phyloP scores from a whole-genome alignment of 2,888 invertebrate species.

The Balanococcus diminutus region DNA sequence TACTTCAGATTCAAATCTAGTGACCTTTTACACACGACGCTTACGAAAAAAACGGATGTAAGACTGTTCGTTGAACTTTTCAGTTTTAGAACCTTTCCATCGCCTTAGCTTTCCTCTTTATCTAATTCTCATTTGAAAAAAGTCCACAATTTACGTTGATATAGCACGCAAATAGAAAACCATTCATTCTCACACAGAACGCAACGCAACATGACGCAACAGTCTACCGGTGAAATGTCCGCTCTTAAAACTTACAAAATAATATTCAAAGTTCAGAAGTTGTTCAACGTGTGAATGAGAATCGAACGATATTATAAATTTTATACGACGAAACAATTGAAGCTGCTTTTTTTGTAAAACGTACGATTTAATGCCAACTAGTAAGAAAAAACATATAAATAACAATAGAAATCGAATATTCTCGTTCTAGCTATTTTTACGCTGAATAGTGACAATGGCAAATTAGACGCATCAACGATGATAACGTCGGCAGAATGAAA shows the following conservation, averaged over 20 bases:
- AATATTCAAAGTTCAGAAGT: background rate
- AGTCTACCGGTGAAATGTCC: background rate
- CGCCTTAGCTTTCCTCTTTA: no score
- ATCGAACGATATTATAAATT: background rate
- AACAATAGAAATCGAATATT: background rate
- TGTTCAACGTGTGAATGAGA: background rate
- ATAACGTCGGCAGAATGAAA: background rate
- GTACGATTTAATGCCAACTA: background rate
- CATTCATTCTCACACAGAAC: background rate
- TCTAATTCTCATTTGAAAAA: no score
- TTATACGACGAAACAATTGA: background rate
- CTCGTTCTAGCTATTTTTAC: conserved; percentile 9
- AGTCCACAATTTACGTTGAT: no score
- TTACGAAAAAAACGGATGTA: no score
- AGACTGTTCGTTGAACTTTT: no score
- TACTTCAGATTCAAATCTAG: no score
- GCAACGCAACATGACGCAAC: background rate
- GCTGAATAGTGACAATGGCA: background rate
- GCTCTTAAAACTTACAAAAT: background rate
- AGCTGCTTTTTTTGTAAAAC: background rate
- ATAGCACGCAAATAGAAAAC: no score
- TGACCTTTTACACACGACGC: no score
- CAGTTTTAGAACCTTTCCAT: no score
- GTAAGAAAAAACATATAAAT: background rate
- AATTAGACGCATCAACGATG: background rate